Percentiles rank a stretch among this genome's conserved stretches.
These are phyloP conservation scores for Microctenopoma steveboyesi DNA, from an alignment of 2,797 vertebrate species.

Conservation along the genomic window DNA sequence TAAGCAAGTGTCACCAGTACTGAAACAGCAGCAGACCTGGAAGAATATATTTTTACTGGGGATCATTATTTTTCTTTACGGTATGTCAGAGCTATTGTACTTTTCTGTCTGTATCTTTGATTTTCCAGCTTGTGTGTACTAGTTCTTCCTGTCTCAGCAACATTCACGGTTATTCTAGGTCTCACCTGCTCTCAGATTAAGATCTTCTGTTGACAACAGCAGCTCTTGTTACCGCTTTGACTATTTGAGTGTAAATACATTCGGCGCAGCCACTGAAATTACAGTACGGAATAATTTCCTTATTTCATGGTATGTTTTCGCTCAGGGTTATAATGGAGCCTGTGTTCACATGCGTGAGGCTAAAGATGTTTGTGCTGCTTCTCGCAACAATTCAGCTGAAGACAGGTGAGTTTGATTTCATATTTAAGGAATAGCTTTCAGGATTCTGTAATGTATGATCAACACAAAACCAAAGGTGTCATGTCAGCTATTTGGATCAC, in stretches of 20 bases:
- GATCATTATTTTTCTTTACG: constrained; percentile 53
- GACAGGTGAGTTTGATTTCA: constrained; percentile 74
- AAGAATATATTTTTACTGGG: constrained; percentile 27
- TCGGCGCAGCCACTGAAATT: constrained; percentile 4
- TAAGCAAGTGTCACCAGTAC: constrained; percentile 24
- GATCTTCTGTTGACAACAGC: not conserved
- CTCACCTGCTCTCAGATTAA: not conserved
- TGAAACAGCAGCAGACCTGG: constrained; percentile 4
- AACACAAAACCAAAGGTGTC: not conserved
- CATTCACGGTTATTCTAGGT: constrained; percentile 10
- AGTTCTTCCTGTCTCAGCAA: constrained; percentile 3
- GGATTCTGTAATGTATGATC: not conserved
- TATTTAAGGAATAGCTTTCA: not conserved
- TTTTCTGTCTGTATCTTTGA: constrained; percentile 1
- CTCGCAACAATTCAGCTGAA: constrained; percentile 53
- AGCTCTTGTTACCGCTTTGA: constrained; percentile 1
- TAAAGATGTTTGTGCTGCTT: constrained; percentile 56
- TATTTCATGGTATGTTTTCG: constrained; percentile 12
- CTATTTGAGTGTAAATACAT: not conserved
- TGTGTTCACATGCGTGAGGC: constrained; percentile 22
- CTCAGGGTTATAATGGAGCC: constrained; percentile 63
- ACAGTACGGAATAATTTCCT: constrained; percentile 1
- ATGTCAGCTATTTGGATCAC: not conserved
- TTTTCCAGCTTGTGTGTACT: constrained; percentile 12
- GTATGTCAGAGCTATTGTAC: constrained; percentile 43